These are phyloP conservation scores for Sepiola atlantica DNA, from an alignment of 2,888 invertebrate species.

Conservation along the genomic window DNA sequence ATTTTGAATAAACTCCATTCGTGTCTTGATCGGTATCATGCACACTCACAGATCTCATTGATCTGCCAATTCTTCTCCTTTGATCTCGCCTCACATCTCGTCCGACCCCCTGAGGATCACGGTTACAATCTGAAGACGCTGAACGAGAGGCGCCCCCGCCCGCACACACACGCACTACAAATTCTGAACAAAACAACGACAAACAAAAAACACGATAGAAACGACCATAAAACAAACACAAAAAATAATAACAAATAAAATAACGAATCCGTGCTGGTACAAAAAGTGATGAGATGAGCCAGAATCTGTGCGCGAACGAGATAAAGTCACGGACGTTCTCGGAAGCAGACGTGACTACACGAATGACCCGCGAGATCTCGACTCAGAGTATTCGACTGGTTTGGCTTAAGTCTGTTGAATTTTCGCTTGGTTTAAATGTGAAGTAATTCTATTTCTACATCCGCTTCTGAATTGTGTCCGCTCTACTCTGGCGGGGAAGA, in stretches of 20 bases:
- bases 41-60: not conserved
- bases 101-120: not conserved
- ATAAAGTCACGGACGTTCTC: slow-evolving; percentile 32
- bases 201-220: not conserved
- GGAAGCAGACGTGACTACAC: slow-evolving; percentile 4
- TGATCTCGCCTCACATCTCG: not conserved
- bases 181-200: not conserved
- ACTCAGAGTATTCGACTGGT: not conserved
- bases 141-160: not conserved
- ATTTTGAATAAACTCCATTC: not conserved
- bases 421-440: not conserved
- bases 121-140: not conserved
- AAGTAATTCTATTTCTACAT: not conserved
- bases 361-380: not conserved
- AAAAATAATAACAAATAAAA: not conserved
- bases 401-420: not conserved
- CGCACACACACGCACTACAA: not conserved
- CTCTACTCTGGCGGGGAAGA: not conserved
- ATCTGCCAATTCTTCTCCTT: not conserved
- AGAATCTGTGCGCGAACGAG: not conserved
- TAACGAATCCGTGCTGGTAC: not conserved
- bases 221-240: not conserved
- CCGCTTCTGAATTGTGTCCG: not conserved
- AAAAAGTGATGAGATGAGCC: not conserved
- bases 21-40: not conserved